These are phyloP conservation scores for Thaumatotibia leucotreta DNA, from an alignment of 1,140 invertebrate species.

Conservation along the genomic window DNA sequence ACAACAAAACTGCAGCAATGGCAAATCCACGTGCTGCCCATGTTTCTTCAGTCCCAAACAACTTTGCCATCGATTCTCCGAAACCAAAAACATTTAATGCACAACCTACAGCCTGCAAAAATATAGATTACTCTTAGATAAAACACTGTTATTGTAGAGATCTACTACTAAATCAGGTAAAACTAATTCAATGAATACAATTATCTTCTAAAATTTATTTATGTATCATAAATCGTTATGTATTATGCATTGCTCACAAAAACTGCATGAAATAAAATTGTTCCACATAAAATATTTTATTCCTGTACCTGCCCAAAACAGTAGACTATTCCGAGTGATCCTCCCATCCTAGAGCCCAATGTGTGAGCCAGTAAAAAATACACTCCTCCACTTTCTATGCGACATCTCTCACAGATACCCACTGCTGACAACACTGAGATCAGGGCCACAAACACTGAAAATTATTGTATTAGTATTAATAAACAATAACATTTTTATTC, in stretches of 20 bases:
- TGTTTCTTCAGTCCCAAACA: slow-evolving; percentile 84
- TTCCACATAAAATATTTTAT: too few relatives aligned
- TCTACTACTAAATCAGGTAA: slow-evolving; percentile 14
- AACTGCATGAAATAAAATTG: too few relatives aligned
- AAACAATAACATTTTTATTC: not conserved
- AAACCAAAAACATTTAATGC: slow-evolving; percentile 96
- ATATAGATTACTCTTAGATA: too few relatives aligned
- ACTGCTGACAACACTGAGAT: slow-evolving; percentile 95
- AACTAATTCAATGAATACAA: slow-evolving; percentile 7
- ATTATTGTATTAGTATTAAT: slow-evolving; percentile 17
- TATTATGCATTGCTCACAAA: too few relatives aligned
- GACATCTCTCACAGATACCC: slow-evolving; percentile 96
- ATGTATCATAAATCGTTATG: too few relatives aligned
- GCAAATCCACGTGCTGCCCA: slow-evolving; percentile 90
- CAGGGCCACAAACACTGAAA: slow-evolving; percentile 89
- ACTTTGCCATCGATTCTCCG: slow-evolving; percentile 94
- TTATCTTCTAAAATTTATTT: slow-evolving; percentile 6
- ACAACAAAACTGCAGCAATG: slow-evolving; percentile 86
- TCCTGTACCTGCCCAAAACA: slow-evolving; percentile 93
- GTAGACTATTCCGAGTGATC: slow-evolving; percentile 93
- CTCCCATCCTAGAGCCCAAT: slow-evolving; percentile 93
- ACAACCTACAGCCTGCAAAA: slow-evolving; percentile 92
- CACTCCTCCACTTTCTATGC: slow-evolving; percentile 96
- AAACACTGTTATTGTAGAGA: too few relatives aligned
- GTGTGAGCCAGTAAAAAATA: slow-evolving; percentile 97